Conservation (phyloP, 2,888 invertebrate genomes). For the Coelinius sp. region DNA sequence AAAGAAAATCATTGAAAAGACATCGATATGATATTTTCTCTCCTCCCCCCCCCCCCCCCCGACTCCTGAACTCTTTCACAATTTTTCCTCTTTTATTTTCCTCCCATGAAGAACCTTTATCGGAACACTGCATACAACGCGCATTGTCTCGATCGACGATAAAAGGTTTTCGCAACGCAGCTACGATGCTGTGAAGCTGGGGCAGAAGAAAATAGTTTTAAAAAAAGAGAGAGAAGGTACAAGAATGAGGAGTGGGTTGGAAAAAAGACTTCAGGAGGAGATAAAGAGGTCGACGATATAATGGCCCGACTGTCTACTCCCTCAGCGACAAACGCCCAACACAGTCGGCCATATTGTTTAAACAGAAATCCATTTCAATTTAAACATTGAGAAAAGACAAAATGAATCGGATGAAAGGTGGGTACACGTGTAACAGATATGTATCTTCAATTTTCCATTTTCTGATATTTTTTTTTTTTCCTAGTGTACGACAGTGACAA, state of each 20-base stretch:
- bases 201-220: constrained; percentile 7
- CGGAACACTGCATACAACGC: constrained; percentile 33
- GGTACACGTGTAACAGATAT: neutral
- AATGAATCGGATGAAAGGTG: neutral
- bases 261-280: constrained; percentile 58
- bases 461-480: neutral
- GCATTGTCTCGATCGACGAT: constrained; percentile 61
- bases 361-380: constrained; percentile 3
- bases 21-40: too few species aligned
- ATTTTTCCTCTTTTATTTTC: constrained; percentile 18
- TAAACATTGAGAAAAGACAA: neutral
- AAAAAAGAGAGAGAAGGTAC: constrained; percentile 42
- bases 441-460: constrained; percentile 5
- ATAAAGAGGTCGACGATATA: constrained; percentile 63
- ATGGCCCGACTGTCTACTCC: constrained; percentile 54
- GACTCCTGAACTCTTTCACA: neutral
- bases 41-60: too few species aligned
- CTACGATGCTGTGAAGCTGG: constrained; percentile 8
- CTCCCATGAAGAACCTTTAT: constrained; percentile 31
- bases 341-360: constrained; percentile 57
- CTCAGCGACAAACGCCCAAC: constrained; percentile 51
- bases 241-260: constrained; percentile 41
- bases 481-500: neutral
- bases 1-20: neutral
- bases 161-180: constrained; percentile 61